These are phyloP conservation scores for Coendou prehensilis DNA, from an alignment of 2,797 vertebrate genomes.

Conservation along the genomic window DNA sequence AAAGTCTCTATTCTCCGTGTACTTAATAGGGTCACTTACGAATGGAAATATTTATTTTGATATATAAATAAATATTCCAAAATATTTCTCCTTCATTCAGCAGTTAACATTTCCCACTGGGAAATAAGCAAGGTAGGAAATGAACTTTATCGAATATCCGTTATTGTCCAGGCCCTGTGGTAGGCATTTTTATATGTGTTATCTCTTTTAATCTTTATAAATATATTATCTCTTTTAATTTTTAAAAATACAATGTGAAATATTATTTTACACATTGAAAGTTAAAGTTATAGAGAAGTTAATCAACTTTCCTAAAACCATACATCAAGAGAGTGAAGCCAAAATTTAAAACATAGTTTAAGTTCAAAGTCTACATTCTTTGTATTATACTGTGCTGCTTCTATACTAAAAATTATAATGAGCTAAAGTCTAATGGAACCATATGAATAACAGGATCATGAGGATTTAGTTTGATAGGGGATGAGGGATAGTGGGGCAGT, in stretches of 20 bases:
- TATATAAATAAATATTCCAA: conserved; percentile 62
- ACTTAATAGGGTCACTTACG: conserved; percentile 35
- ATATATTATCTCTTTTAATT: conserved; percentile 22
- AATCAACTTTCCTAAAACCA: conserved; percentile 15
- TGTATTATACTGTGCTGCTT: background rate
- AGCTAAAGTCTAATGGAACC: conserved; percentile 10
- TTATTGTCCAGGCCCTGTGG: background rate
- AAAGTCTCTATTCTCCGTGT: conserved; percentile 13
- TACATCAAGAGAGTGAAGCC: background rate
- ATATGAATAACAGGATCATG: background rate
- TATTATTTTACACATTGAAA: conserved; percentile 21
- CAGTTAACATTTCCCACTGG: conserved; percentile 44
- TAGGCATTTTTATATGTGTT: background rate
- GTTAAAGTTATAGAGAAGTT: conserved; percentile 51
- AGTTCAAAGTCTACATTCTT: conserved; percentile 39
- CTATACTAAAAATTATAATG: background rate
- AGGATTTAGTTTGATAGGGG: background rate
- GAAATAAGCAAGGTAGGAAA: background rate
- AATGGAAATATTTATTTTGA: conserved; percentile 66
- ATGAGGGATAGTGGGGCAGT: background rate
- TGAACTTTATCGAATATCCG: background rate
- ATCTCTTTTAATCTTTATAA: conserved; percentile 1
- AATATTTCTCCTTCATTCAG: conserved; percentile 4
- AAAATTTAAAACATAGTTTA: conserved; percentile 48
- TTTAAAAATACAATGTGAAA: conserved; percentile 22